Base-by-base conservation (phyloP, 1,140 invertebrate species). In the Drosophila pachea region DNA sequence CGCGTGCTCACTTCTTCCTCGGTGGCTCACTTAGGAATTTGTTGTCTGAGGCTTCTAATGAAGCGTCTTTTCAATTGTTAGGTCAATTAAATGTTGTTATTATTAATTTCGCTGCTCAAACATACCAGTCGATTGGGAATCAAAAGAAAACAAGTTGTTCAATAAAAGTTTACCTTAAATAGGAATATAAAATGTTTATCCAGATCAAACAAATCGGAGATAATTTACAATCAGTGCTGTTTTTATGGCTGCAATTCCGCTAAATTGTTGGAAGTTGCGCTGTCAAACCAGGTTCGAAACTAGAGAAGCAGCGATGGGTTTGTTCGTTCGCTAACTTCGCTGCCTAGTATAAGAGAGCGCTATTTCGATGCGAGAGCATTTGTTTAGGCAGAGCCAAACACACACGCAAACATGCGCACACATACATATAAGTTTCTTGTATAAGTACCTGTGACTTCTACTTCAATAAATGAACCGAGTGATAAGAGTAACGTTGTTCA, bases 21-120 rank as follows among this genome's bases (percentile, higher is more conserved):
- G 45, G 50, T 32, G 22, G 64, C 56, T 59, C 79, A 86, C 81
- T 83, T 79, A 66, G 76, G 79, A 79, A 86, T 83, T 86, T 86
- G 79, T 83, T 83, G 79, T 73, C 81, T 36, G 72, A 86, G 79
- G 76, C 66, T 74, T 47, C 62, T 83, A 82, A 82, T 82, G 78
- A 75, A 82, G 67, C 79, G 78, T 83, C 64, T 72, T 78, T 67
- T 84, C 73, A 83, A 82, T 82, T 78, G 78, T 64, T 82, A 43
- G 12, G 45, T 59, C 59, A 69, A 47, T 47, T 47, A 9, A 22
- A 29, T 9, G 22, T 56, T 56, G 54, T 45, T 45, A n/a, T 45
- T 45, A n/a, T 43, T 43, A 36, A 5, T 40, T 6, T 31, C 5
- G 7, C 72, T 74, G 72, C 56, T 72, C 61, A 62, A 82, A 82